phyloP scores from a whole-genome alignment of 2,113 vertebrate species.

The Crotalus tigris region DNA sequence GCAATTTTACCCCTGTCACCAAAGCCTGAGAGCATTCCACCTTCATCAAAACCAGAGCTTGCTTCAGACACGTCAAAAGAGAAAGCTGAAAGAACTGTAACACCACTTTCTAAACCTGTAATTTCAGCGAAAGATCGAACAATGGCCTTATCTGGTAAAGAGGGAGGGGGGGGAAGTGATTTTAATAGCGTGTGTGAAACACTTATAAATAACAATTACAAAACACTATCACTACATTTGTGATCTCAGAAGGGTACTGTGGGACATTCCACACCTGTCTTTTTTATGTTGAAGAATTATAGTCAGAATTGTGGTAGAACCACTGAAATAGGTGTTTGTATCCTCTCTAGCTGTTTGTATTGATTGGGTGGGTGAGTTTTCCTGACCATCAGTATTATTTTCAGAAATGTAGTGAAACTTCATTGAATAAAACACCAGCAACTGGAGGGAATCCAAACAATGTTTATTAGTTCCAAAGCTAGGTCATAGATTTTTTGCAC shows the following conservation, averaged over 20 bases:
- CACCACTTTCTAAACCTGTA: conserved; percentile 60
- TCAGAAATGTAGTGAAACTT: not conserved
- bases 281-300: not conserved
- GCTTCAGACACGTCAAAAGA: conserved; percentile 57
- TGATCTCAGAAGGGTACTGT: not conserved
- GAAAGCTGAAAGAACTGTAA: conserved; percentile 45
- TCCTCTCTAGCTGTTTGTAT: not conserved
- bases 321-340: not conserved
- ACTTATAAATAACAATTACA: not conserved
- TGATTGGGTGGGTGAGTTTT: not conserved
- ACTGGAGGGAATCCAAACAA: not conserved
- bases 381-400: not conserved
- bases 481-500: not conserved
- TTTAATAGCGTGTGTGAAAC: not conserved
- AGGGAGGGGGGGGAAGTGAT: fast-evolving
- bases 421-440: not conserved
- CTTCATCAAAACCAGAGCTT: conserved; percentile 55
- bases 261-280: not conserved
- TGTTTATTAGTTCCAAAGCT: not conserved
- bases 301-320: not conserved
- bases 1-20: conserved; percentile 90
- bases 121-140: conserved; percentile 85
- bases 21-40: conserved; percentile 78
- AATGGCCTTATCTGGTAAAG: conserved; percentile 87
- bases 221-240: not conserved